Conservation (phyloP, 1,140 invertebrate genomes). For the Phortica variegata region DNA sequence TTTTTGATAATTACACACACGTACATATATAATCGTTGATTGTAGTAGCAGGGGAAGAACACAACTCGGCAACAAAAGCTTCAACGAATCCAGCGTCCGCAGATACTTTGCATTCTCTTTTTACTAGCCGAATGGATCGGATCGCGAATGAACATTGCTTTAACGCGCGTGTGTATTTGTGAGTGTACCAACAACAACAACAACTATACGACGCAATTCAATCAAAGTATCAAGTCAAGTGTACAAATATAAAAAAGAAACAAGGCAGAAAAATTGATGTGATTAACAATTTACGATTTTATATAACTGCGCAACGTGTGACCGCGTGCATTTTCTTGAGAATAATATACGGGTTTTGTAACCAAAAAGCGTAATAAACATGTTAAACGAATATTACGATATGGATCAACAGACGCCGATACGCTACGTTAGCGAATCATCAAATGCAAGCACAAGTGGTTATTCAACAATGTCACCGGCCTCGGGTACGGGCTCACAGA, state of each 20-base stretch:
- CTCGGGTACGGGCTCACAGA: too few relatives aligned
- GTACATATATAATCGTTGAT: too few relatives aligned
- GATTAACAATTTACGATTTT: neutral
- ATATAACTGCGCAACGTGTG: neutral
- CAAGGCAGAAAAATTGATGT: neutral
- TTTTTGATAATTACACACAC: too few relatives aligned
- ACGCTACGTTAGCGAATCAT: constrained; percentile 37
- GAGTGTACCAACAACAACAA: too few relatives aligned
- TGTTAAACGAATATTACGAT: constrained; percentile 42
- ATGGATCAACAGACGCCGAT: constrained; percentile 41
- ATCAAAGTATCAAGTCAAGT: constrained; percentile 3
- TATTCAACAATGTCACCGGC: constrained; percentile 25
- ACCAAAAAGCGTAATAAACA: neutral
- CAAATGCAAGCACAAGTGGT: constrained; percentile 39
- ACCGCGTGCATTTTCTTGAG: constrained; percentile 7
- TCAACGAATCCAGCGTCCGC: too few relatives aligned
- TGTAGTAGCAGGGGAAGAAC: too few relatives aligned
- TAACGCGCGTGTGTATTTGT: too few relatives aligned
- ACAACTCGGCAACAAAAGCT: too few relatives aligned
- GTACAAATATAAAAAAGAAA: constrained; percentile 3
- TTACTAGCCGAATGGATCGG: too few relatives aligned
- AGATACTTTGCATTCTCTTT: too few relatives aligned
- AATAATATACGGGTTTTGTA: neutral
- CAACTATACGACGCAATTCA: too few relatives aligned
- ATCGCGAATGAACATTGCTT: too few relatives aligned